These are phyloP conservation scores for Cynopterus sphinx DNA, from an alignment of 2,797 vertebrate species.

Conservation along the genomic window DNA sequence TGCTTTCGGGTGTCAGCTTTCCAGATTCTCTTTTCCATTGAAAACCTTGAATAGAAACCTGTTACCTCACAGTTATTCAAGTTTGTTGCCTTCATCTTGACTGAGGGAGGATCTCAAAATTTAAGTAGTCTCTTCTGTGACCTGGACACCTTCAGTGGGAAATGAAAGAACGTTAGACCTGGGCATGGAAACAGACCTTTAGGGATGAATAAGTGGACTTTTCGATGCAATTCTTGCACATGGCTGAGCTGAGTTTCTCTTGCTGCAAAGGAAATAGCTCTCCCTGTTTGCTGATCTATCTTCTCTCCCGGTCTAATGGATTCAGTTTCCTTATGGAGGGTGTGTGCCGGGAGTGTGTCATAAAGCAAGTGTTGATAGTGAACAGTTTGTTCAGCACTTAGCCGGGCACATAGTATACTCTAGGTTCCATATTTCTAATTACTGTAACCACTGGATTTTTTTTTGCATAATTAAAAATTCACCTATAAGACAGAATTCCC, in stretches of 20 bases:
- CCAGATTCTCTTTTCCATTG: neutral
- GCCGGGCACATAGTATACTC: neutral
- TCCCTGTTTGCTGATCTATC: neutral
- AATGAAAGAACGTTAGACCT: slow-evolving; percentile 23
- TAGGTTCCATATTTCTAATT: neutral
- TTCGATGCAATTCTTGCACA: neutral
- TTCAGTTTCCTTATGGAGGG: neutral
- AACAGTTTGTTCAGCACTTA: neutral
- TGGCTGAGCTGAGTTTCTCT: neutral
- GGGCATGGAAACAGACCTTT: neutral
- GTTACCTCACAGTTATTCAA: neutral
- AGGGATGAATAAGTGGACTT: neutral
- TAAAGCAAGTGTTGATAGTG: neutral
- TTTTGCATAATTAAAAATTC: slow-evolving; percentile 15
- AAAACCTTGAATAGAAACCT: neutral
- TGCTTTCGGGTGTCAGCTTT: slow-evolving; percentile 33
- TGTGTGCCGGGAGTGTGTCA: neutral
- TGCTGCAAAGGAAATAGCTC: slow-evolving; percentile 43
- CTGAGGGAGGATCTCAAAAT: slow-evolving; percentile 2
- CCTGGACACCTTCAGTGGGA: slow-evolving; percentile 17
- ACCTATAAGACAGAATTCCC: neutral
- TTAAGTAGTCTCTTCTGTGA: neutral
- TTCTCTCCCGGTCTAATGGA: neutral
- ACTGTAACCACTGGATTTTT: neutral
- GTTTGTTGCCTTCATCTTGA: slow-evolving; percentile 7